A percentile compares a stretch with the other conserved stretches of the same genome.
Conservation (phyloP, 1,140 invertebrate genomes). For the Lepidurus arcticus region DNA sequence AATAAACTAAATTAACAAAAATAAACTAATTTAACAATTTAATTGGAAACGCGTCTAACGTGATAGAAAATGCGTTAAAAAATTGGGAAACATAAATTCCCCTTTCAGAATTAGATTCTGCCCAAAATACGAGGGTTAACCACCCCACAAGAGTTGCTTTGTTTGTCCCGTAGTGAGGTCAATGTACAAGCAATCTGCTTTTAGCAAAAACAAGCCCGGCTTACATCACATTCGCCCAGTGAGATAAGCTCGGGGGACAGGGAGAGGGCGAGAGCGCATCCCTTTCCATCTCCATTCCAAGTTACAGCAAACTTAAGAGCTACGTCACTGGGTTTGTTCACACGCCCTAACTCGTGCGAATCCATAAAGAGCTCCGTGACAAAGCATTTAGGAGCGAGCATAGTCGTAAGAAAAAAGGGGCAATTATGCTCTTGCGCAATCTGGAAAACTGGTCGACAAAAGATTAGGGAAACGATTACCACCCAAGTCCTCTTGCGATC, state of each 20-base stretch:
- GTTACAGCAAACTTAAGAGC: not conserved
- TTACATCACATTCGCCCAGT: not conserved
- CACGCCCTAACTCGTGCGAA: not conserved
- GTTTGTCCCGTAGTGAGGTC: not conserved
- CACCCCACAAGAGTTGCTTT: not conserved
- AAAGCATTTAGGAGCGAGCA: not conserved
- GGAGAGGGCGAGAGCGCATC: not conserved
- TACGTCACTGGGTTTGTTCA: not conserved
- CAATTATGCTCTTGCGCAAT: constrained; percentile 13
- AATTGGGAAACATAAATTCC: not conserved
- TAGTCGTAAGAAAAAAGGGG: not conserved
- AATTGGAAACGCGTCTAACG: too few species aligned
- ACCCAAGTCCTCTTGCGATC: not conserved
- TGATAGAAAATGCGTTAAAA: too few species aligned
- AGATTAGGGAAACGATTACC: not conserved
- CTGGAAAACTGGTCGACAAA: not conserved
- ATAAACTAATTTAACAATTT: too few species aligned
- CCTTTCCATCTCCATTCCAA: not conserved
- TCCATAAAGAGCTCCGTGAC: not conserved
- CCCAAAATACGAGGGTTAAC: not conserved
- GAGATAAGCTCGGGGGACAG: not conserved
- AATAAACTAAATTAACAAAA: too few species aligned
- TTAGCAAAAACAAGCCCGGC: not conserved
- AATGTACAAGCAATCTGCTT: not conserved
- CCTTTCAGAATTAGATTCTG: not conserved